phyloP scores from a whole-genome alignment of 1,140 invertebrate genomes.

The Notospermus geniculatus region DNA sequence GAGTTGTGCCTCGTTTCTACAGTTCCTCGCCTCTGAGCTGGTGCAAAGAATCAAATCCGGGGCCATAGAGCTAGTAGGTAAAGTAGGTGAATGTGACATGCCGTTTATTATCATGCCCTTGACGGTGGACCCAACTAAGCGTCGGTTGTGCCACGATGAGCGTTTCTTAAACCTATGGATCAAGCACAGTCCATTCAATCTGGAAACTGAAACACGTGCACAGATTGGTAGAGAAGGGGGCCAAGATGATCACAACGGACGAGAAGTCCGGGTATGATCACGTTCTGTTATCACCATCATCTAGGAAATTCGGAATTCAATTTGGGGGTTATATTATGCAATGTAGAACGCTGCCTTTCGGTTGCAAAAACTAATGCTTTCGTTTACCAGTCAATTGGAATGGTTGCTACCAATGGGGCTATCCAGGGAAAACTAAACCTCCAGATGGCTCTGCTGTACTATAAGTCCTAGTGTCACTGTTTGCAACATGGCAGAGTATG shows the following conservation, averaged over 20 bases:
- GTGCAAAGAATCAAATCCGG: not conserved
- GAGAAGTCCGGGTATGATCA: conserved; percentile 27
- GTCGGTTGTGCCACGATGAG: conserved; percentile 15
- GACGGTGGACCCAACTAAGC: conserved; percentile 12
- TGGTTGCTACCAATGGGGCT: conserved; percentile 17
- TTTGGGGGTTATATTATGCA: conserved; percentile 22
- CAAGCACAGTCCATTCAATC: conserved; percentile 14
- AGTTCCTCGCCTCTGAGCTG: conserved; percentile 15
- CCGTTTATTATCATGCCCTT: conserved; percentile 9
- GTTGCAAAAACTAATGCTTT: conserved; percentile 21
- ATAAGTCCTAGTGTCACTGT: no score
- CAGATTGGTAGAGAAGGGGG: conserved; percentile 11
- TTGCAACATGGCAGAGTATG: no score
- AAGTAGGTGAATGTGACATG: conserved; percentile 20
- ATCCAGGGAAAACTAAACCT: no score
- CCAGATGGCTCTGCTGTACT: no score
- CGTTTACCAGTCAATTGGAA: conserved; percentile 18
- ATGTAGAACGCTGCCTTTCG: conserved; percentile 22
- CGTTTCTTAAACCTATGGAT: conserved; percentile 19
- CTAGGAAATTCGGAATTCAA: conserved; percentile 23
- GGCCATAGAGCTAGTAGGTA: conserved; percentile 8
- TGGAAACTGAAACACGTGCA: conserved; percentile 17
- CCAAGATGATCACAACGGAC: conserved; percentile 16
- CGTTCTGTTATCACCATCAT: conserved; percentile 4
- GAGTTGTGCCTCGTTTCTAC: conserved; percentile 17